A percentile compares a stretch with the other conserved stretches of the same genome.
These are phyloP conservation scores for Empidonax alnorum DNA, from an alignment of 2,113 vertebrate species.

Conservation along the genomic window DNA sequence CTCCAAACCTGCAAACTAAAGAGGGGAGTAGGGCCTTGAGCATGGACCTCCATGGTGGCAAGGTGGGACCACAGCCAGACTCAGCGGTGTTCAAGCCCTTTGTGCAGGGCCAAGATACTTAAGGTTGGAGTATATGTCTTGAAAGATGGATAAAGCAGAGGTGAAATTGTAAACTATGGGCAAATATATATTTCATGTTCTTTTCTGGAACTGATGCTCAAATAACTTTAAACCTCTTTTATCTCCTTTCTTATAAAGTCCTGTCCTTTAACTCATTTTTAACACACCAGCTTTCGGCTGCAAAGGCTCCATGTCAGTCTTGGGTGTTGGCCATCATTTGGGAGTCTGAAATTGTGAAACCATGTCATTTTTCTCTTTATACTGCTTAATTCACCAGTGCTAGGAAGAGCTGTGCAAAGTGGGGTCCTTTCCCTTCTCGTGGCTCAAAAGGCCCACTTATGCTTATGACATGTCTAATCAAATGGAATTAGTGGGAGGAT, in stretches of 20 bases:
- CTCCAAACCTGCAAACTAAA: background rate
- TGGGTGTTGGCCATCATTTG: background rate
- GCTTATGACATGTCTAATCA: conserved; percentile 34
- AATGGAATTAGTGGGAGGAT: conserved; percentile 38
- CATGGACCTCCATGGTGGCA: background rate
- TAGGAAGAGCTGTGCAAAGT: background rate
- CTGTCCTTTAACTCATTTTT: background rate
- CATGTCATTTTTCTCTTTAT: background rate
- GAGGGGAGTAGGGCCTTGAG: background rate
- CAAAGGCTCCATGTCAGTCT: background rate
- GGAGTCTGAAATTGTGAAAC: background rate
- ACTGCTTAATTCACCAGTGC: background rate
- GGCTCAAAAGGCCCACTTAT: background rate
- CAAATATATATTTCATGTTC: background rate
- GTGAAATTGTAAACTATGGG: background rate
- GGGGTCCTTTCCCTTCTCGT: background rate
- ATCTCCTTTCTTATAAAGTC: background rate
- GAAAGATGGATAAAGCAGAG: background rate
- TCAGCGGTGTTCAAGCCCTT: fast-evolving
- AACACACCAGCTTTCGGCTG: background rate
- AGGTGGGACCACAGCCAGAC: background rate
- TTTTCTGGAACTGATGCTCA: background rate
- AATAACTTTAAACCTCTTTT: background rate
- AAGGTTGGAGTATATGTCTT: background rate
- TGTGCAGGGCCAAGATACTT: background rate